Conservation (phyloP, 2,888 invertebrate species). For the Saturnia pavonia region DNA sequence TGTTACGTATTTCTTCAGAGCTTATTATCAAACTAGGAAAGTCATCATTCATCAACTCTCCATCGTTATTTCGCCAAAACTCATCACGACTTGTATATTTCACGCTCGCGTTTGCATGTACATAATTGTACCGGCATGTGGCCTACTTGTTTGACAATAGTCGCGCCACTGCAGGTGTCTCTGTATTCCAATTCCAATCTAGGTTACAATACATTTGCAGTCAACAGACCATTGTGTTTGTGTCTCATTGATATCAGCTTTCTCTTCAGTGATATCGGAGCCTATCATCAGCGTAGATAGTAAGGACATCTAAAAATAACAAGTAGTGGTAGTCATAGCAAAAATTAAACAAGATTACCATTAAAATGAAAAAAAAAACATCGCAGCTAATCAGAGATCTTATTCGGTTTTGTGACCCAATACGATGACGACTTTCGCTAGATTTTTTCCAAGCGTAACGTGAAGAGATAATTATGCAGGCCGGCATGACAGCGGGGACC, state of each 20-base stretch:
- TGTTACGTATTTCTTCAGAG: no score
- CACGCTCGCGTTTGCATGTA: slow-evolving; percentile 12
- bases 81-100: slow-evolving; percentile 15
- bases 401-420: no score
- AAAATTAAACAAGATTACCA: not conserved
- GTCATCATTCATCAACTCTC: not conserved
- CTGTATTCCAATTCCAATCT: slow-evolving; percentile 19
- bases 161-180: slow-evolving; percentile 18
- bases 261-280: slow-evolving; percentile 26
- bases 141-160: slow-evolving; percentile 19
- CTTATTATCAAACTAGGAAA: not conserved
- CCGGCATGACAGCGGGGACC: no score
- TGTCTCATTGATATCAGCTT: slow-evolving; percentile 29
- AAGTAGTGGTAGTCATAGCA: not conserved
- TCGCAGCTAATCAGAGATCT: not conserved
- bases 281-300: not conserved
- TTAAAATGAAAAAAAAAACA: not conserved
- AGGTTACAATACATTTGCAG: slow-evolving; percentile 25
- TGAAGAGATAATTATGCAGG: no score
- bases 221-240: slow-evolving; percentile 26
- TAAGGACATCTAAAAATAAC: not conserved
- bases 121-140: slow-evolving; percentile 13
- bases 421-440: no score
- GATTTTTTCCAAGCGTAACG: no score
- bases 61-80: slow-evolving; percentile 1